Evolutionary conservation across 1,140 invertebrate species (phyloP).

Genomic region (Cotesia glomerata): DNA sequence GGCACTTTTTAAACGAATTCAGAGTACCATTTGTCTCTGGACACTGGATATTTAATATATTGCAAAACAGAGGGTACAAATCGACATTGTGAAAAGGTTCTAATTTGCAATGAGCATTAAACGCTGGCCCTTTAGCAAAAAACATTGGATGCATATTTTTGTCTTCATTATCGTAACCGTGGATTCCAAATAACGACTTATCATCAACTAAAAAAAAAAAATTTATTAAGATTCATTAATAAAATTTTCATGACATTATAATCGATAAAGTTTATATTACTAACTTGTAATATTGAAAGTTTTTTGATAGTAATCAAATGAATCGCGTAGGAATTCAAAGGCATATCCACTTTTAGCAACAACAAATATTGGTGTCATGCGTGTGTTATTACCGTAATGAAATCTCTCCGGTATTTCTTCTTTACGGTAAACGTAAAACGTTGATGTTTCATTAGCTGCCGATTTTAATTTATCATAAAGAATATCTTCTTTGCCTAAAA

Average conservation of each 20-base stretch:
- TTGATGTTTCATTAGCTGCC: slow-evolving; percentile 50
- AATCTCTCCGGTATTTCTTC: slow-evolving; percentile 66
- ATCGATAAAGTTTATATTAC: not conserved
- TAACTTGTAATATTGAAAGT: slow-evolving; percentile 62
- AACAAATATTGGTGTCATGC: slow-evolving; percentile 68
- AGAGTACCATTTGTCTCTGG: slow-evolving; percentile 63
- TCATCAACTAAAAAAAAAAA: slow-evolving; percentile 55
- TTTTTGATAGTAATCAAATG: slow-evolving; percentile 57
- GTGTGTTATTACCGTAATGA: slow-evolving; percentile 67
- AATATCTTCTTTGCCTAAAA: slow-evolving; percentile 58
- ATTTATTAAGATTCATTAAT: too few relatives aligned
- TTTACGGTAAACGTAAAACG: slow-evolving; percentile 68
- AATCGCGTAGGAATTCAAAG: slow-evolving; percentile 64
- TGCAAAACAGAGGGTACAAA: slow-evolving; percentile 72
- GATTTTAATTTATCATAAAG: slow-evolving; percentile 65
- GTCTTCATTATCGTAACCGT: slow-evolving; percentile 71
- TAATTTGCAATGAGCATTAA: slow-evolving; percentile 63
- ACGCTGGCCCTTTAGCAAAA: slow-evolving; percentile 71
- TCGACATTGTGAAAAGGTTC: slow-evolving; percentile 71
- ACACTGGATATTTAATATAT: slow-evolving; percentile 65
- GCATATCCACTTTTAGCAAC: slow-evolving; percentile 67
- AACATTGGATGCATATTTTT: slow-evolving; percentile 73
- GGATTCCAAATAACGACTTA: slow-evolving; percentile 67
- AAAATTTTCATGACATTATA: too few relatives aligned
- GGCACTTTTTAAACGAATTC: slow-evolving; percentile 47